Evolutionary conservation across 2,797 vertebrate genomes (phyloP), one percentile per base, ranked within the genome.

Genomic region (Lepilemur septentrionalis): DNA sequence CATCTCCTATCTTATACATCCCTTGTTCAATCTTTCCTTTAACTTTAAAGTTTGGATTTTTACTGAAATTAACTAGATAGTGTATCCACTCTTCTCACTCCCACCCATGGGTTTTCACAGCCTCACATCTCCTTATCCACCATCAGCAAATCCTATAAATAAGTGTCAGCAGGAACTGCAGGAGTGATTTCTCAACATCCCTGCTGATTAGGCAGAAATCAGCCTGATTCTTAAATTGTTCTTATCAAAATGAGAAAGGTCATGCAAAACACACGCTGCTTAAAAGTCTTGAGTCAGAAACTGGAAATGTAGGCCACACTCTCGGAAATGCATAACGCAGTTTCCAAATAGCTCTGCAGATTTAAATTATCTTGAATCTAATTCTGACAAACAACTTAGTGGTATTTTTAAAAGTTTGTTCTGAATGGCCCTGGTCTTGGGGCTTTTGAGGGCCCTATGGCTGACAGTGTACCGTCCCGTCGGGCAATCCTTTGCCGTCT

Each of bases 181-280:
- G 86, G 75, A 97, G 70, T 95, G 94, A 85, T 95, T 97, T 97
- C 93, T 93, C 96, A 95, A 90, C 94, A 78, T 93, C 82, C 69
- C 86, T 93, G 86, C 76, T 97, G 96, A 97, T 96, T 75, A 96
- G 75, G 76, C 95, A 96, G 72, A 94, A 97, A 97, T 96, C 95
- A 93, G 72, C 48, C 91, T 43, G 75, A 96, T 96, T 96, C 87
- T 89, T 85, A 97, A 95, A 94, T 82, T 28, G 20, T 95, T 97
- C 93, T 97, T 97, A 96, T 96, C 94, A 81, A 93, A 96, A 93
- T 70, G 89, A 95, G 83, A 95, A 97, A 97, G 89, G 89, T 93
- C 96, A 96, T 63, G 73, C 78, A 93, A 97, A 96, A 95, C 67
- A 96, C 25, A 89, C 52, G 43, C 76, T 52, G 28, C 83, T 88